Evolutionary conservation across 2,888 invertebrate genomes (phyloP), one percentile per base, ranked within the genome.

Genomic region (Rhingia campestris): DNA sequence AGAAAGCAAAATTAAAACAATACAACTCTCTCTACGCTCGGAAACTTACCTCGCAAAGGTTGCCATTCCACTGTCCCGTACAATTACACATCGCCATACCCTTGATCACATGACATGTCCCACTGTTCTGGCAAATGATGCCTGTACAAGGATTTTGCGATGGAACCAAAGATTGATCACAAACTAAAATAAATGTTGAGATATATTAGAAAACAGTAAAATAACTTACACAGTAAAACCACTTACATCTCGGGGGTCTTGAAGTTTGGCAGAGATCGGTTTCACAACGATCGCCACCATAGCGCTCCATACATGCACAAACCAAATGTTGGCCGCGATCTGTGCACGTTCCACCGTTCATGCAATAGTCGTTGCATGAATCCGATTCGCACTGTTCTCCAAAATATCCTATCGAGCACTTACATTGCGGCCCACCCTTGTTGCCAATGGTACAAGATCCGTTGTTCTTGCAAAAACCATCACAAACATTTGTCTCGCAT

Each of bases 401-500:
- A 41, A 88, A 91, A 77, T 88, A 91, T 53, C 91, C 90, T 0
- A 80, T 76, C 22, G 88, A 86, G 5, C 92, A 92, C 22, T 88
- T 88, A 77, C 92, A 92, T 41, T 88, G 89, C 0, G 91, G 89
- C 6, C 91, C 91, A 0, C 91, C 91, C 63, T 90, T 90, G 37
- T 88, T 88, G 3, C 90, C 89, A 51, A 91, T 89, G 39, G 86
- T 88, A 64, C 92, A 91, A 49, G 88, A 88, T 86, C 94, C 95
- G 43, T 93, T 88, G 66, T 91, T 94, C 77, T 92, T 92, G 87
- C 95, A 95, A 84, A 92, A 92, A 37, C 92, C 92, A 12, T 92
- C 90, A 88, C 95, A 95, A 5, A 92, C 90, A 87, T 93, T 92
- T 45, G 92, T 92, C 86, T 95, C 94, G 88, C 95, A 95, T 10